Evolutionary conservation across 1,140 invertebrate species (phyloP), one percentile per base, ranked within the genome.

Genomic region (Zaprionus nigranus): DNA sequence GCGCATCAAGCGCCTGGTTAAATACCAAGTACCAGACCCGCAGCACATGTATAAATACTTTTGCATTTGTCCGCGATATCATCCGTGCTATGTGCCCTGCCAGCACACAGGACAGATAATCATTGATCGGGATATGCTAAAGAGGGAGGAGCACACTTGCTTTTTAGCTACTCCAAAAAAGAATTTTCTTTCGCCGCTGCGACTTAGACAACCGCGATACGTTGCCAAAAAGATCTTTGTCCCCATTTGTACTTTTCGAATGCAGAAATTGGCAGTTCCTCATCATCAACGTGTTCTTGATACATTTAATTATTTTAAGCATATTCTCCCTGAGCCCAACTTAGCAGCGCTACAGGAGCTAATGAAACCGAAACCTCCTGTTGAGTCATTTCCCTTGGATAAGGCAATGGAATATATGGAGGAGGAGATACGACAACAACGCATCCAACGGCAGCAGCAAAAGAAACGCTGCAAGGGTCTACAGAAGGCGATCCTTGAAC

Each of bases 51-150:
- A 88, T 40, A 81, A 74, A 38, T 90, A 82, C 51, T 74, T 77
- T 46, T 92, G 87, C 60, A 58, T 92, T 28, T 92, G 90, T 30
- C 80, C 90, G 1, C 84, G 78, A 0, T 92, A 83, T 43, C 63
- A 76, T 67, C 83, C 92, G 3, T 79, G 78, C 56, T 81, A 81
- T 58, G 74, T 78, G 34, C 59, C 68, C 43, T 91, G 92, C 53
- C 80, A 92, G 51, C 92, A 92, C 62, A 78, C 78, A 1, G 91
- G 86, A 7, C 85, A 91, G 38, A 82, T 92, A 17, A 87, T 92
- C 9, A 85, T 92, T 13, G 91, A 93, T 57, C 75, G 92, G 6
- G 86, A 91, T 65, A 79, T 92, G 26, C 40, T 93, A n/a, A 86
- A 87, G 20, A 70, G 81, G 3, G 76, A 84, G 30, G 92, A 92